phyloP scores from a whole-genome alignment of 2,113 vertebrate genomes.

The Hepsetus odoe region DNA sequence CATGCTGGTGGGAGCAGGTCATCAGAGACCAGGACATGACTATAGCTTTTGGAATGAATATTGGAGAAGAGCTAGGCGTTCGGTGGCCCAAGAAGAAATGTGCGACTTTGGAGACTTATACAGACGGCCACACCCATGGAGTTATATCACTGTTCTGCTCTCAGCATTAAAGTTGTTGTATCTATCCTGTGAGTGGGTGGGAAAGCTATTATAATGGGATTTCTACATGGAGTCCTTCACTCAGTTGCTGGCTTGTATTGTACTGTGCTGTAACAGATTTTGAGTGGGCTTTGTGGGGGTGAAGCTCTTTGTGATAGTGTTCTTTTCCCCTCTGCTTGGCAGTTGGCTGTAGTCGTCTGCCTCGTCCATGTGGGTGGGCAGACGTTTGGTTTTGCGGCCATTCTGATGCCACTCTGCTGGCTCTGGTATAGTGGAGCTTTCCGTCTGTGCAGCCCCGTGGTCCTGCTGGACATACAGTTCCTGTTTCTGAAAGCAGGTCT shows the following conservation, averaged over 20 bases:
- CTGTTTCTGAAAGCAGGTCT: conserved; percentile 35
- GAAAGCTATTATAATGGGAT: conserved; percentile 14
- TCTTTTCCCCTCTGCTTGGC: conserved; percentile 41
- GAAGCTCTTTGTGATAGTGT: conserved; percentile 47
- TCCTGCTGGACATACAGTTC: conserved; percentile 45
- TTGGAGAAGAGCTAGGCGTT: conserved; percentile 14
- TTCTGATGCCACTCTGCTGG: conserved; percentile 41
- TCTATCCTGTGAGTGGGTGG: conserved; percentile 19
- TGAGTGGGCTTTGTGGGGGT: conserved; percentile 56
- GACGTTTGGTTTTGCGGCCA: conserved; percentile 38
- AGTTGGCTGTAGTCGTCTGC: conserved; percentile 37
- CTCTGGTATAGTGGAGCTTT: conserved; percentile 47
- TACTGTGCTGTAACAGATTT: conserved; percentile 52
- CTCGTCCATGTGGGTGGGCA: conserved; percentile 51
- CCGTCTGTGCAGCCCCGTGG: conserved; percentile 50
- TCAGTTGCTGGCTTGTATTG: conserved; percentile 14
- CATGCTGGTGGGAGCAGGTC: conserved; percentile 3
- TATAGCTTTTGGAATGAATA: conserved; percentile 12
- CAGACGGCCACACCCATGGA: conserved; percentile 39
- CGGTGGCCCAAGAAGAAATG: conserved; percentile 17
- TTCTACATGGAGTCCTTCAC: conserved; percentile 29
- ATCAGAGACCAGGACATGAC: not conserved
- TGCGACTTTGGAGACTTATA: conserved; percentile 21
- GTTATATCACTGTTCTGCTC: conserved; percentile 29
- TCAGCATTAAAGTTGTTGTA: conserved; percentile 23